Evolutionary conservation across 2,797 vertebrate genomes (phyloP), one percentile per base, ranked within the genome.

Genomic region (Sus cebifrons): DNA sequence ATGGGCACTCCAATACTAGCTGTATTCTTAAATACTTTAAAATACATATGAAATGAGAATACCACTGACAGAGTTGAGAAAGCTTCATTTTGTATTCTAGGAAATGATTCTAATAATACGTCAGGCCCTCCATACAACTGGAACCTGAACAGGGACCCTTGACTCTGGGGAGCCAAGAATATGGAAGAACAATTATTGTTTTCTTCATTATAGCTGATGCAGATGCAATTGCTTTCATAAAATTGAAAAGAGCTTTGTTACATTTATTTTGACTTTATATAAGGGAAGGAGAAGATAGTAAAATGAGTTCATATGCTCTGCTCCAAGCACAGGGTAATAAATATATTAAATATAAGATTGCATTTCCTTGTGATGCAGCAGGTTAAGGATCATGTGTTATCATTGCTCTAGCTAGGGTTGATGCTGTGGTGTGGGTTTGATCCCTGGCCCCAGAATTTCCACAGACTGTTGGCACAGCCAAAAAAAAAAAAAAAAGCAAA

Each of bases 221-320:
- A 44, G n/a, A 56, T 84, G 4, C 29, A 74, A 82, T n/a, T 29
- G 15, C 16, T 95, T 87, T 60, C 1, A 56, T 68, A 85, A 95
- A 71, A 88, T 67, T 6, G 25, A 60, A 5, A 21, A 58, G 56
- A 86, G 49, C 15, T 85, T 29, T 64, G 7, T 73, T 82, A 18
- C 11, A 81, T 86, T 95, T 83, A 16, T 89, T 92, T 82, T 85
- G 16, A 67, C 1, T 68, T 91, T 74, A n/a, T 32, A 40, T 64
- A 86, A 86, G 15, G 20, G 32, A 73, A 64, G 13, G 1, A 62
- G 49, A 88, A 49, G 20, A 32, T 0, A 82, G 4, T 2, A 93
- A 81, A 84, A 60, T n/a, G n/a, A 85, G 2, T 86, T 92, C 52
- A 74, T 23, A 9, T 4, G 0, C 27, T 71, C 16, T 85, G 4